Evolutionary conservation across 2,113 vertebrate species (phyloP).

Genomic region (Collichthys lucidus): DNA sequence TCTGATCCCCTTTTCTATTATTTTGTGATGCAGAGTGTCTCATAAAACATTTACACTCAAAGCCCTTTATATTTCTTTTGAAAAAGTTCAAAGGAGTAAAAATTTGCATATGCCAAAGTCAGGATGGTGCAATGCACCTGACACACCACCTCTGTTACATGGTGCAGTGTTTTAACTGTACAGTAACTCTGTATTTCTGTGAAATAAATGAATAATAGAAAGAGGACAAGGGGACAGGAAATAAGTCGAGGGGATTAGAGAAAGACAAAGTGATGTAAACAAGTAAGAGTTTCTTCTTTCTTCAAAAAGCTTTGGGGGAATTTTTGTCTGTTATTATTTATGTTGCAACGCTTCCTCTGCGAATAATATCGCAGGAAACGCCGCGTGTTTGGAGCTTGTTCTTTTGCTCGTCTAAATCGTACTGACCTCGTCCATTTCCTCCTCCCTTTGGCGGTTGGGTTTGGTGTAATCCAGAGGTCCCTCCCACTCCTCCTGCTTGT

Average conservation of each 20-base stretch:
- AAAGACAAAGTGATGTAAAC: constrained; percentile 69
- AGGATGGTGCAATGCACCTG: constrained; percentile 82
- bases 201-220: constrained; percentile 70
- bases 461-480: constrained; percentile 98
- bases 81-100: constrained; percentile 80
- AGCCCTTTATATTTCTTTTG: constrained; percentile 79
- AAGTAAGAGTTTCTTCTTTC: constrained; percentile 45
- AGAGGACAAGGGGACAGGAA: constrained; percentile 64
- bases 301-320: constrained; percentile 49
- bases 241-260: constrained; percentile 42
- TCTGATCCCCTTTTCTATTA: constrained; percentile 47
- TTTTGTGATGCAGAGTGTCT: constrained; percentile 68
- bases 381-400: background rate
- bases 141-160: constrained; percentile 77
- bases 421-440: constrained; percentile 94
- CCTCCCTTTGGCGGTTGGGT: constrained; percentile 93
- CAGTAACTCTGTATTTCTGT: constrained; percentile 62
- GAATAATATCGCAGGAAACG: constrained; percentile 38
- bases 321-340: constrained; percentile 64
- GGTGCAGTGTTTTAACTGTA: constrained; percentile 66
- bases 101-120: constrained; percentile 79
- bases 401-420: constrained; percentile 2
- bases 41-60: constrained; percentile 77
- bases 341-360: constrained; percentile 63
- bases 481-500: constrained; percentile 97